Percentiles rank a stretch among this genome's conserved stretches.
Evolutionary conservation across 2,888 invertebrate species (phyloP).

Genomic region (Dryobotodes eremita): DNA sequence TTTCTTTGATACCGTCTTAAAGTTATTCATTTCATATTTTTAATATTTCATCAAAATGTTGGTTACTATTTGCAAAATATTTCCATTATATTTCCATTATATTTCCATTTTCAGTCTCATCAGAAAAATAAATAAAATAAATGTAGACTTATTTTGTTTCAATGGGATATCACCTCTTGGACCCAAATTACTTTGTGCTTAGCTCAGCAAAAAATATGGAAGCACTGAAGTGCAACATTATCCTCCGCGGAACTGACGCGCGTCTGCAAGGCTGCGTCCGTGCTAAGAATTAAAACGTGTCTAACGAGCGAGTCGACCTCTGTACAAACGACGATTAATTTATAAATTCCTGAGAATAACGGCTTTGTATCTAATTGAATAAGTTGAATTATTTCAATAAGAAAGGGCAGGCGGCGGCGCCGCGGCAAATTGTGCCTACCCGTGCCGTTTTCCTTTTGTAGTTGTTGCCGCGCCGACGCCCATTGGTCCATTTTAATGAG

Average conservation of each 20-base stretch:
- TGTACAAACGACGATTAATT: conserved; percentile 73
- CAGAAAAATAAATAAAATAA: neutral
- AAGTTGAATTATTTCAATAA: conserved; percentile 85
- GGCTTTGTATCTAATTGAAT: conserved; percentile 82
- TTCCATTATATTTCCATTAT: too few relatives aligned
- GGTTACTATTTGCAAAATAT: neutral
- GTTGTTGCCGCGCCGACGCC: conserved; percentile 73
- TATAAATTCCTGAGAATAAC: conserved; percentile 80
- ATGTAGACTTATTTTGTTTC: neutral
- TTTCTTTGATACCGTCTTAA: neutral
- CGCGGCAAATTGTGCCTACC: conserved; percentile 86
- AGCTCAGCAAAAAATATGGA: conserved; percentile 15
- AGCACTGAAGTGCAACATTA: conserved; percentile 16
- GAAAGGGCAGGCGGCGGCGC: conserved; percentile 85
- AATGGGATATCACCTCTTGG: neutral
- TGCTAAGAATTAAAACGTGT: conserved; percentile 57
- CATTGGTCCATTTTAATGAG: conserved; percentile 89
- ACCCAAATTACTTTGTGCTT: neutral
- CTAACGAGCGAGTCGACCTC: conserved; percentile 71
- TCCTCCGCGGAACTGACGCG: conserved; percentile 27
- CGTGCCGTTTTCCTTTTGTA: conserved; percentile 82
- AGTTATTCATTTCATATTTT: neutral
- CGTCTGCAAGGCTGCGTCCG: conserved; percentile 41
- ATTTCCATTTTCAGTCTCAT: neutral
- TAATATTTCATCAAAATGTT: neutral